phyloP scores from a whole-genome alignment of 2,888 invertebrate genomes.

The Oxycera nigricornis region DNA sequence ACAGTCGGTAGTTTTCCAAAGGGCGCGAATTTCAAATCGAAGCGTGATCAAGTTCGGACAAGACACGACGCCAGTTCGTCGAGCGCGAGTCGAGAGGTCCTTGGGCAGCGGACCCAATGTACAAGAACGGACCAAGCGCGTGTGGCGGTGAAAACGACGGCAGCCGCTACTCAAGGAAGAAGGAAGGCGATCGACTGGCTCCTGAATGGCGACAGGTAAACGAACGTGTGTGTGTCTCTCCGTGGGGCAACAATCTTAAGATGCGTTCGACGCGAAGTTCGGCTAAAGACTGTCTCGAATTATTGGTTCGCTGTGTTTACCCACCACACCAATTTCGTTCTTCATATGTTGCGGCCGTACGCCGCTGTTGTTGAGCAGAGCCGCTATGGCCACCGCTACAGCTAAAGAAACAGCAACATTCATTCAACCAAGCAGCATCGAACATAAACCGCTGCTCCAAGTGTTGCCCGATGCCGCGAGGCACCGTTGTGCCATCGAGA shows the following conservation, averaged over 20 bases:
- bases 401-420: slow-evolving; percentile 12
- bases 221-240: slow-evolving; percentile 12
- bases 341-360: slow-evolving; percentile 36
- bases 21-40: background rate
- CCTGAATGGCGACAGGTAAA: slow-evolving; percentile 12
- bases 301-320: slow-evolving; percentile 49
- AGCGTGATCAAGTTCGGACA: background rate
- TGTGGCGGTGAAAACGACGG: background rate
- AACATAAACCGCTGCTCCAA: slow-evolving; percentile 32
- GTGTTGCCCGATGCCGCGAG: slow-evolving; percentile 26
- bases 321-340: slow-evolving; percentile 40
- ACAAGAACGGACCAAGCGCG: background rate
- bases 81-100: slow-evolving; percentile 19
- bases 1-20: background rate
- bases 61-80: background rate
- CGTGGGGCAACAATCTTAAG: slow-evolving; percentile 51
- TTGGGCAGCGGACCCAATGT: background rate
- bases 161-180: slow-evolving; percentile 1
- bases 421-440: slow-evolving; percentile 31
- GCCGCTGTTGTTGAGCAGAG: background rate
- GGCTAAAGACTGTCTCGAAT: slow-evolving; percentile 63
- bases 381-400: slow-evolving; percentile 5
- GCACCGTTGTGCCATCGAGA: slow-evolving; percentile 24
- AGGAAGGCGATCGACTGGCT: slow-evolving; percentile 16
- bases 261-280: slow-evolving; percentile 63